phyloP scores from a whole-genome alignment of 2,888 invertebrate genomes.

The Nemotelus nigrinus region DNA sequence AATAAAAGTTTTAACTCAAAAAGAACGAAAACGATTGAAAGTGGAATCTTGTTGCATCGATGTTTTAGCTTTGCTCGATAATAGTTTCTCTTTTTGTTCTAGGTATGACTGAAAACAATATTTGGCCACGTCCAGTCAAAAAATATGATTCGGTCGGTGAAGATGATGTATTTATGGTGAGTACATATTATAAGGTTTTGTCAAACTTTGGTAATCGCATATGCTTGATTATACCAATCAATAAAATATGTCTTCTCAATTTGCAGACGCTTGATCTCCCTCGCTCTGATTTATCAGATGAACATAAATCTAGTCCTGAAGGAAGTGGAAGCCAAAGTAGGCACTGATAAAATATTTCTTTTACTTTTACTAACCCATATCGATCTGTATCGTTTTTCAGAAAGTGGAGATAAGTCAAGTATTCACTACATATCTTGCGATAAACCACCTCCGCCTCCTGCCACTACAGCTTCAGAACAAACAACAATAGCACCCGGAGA shows the following conservation, averaged over 20 bases:
- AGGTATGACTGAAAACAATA: conserved; percentile 83
- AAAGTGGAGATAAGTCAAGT: conserved; percentile 62
- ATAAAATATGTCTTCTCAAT: too few relatives aligned
- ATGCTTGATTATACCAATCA: too few relatives aligned
- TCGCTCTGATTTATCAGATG: conserved; percentile 71
- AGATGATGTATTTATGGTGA: conserved; percentile 95
- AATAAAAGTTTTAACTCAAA: too few relatives aligned
- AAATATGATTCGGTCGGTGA: conserved; percentile 81
- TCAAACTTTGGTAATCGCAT: too few relatives aligned
- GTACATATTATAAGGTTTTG: conserved; percentile 53
- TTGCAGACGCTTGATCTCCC: conserved; percentile 78
- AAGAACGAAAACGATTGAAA: too few relatives aligned
- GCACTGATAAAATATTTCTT: not conserved
- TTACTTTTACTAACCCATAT: conserved; percentile 47
- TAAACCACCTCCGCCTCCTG: conserved; percentile 54
- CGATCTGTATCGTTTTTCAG: conserved; percentile 53
- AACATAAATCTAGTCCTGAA: conserved; percentile 80
- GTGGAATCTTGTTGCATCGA: too few relatives aligned
- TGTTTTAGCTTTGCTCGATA: not conserved
- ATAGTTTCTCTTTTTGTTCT: conserved; percentile 54
- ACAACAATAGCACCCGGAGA: conserved; percentile 67
- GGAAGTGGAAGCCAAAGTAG: conserved; percentile 65
- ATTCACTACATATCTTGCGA: conserved; percentile 72
- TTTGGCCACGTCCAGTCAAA: conserved; percentile 63
- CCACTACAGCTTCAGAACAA: conserved; percentile 54